Conservation (phyloP, 2,888 invertebrate species). For the Oasisia sp. region DNA sequence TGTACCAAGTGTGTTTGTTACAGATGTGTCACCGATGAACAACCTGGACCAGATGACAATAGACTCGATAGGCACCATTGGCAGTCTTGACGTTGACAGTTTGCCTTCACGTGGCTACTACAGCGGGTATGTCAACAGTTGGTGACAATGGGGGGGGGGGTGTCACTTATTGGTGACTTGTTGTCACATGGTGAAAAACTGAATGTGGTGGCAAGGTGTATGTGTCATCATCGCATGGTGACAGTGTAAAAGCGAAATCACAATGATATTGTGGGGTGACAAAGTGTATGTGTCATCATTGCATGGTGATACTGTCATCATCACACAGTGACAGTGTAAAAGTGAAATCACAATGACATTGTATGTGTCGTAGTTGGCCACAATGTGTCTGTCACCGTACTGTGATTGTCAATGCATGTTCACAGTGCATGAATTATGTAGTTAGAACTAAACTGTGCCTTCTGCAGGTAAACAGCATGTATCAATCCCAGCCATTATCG, state of each 20-base stretch:
- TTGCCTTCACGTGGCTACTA: background rate
- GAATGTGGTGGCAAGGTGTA: background rate
- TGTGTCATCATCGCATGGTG: conserved; percentile 3
- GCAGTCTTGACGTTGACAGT: background rate
- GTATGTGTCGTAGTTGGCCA: too few relatives aligned
- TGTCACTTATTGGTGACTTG: background rate
- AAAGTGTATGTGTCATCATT: background rate
- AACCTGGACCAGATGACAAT: background rate
- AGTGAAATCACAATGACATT: too few relatives aligned
- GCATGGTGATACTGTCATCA: too few relatives aligned
- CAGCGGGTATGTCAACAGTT: background rate
- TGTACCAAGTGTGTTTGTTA: background rate
- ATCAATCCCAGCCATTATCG: too few relatives aligned
- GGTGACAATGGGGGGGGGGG: background rate
- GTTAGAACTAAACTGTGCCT: too few relatives aligned
- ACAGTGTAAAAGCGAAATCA: background rate
- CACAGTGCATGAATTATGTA: too few relatives aligned
- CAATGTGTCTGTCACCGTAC: too few relatives aligned
- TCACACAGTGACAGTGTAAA: background rate
- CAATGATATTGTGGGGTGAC: background rate
- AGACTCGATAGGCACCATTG: background rate
- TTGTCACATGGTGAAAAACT: background rate
- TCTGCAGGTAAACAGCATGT: too few relatives aligned
- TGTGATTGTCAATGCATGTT: too few relatives aligned
- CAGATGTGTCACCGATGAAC: background rate